These are phyloP conservation scores for Aphodius granarius DNA, from an alignment of 2,888 invertebrate species.

Conservation along the genomic window DNA sequence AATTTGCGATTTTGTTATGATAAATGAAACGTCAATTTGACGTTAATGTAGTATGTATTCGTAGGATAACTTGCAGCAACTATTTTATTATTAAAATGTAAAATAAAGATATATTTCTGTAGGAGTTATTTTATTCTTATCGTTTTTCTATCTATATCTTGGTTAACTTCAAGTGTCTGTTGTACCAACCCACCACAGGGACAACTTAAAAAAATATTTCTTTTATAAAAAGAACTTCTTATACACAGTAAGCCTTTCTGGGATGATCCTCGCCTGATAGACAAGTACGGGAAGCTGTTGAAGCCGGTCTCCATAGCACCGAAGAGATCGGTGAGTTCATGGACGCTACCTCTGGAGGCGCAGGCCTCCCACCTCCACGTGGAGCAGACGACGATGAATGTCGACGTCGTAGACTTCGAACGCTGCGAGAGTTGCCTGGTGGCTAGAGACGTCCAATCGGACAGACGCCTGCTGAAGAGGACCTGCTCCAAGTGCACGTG, in stretches of 20 bases:
- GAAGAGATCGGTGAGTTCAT: conserved; percentile 22
- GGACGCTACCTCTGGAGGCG: conserved; percentile 18
- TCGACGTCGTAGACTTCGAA: not conserved
- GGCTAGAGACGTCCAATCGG: not conserved
- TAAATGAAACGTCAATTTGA: no score
- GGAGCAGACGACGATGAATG: no score
- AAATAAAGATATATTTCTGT: no score
- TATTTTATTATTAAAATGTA: no score
- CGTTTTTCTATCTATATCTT: no score
- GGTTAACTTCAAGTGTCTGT: no score
- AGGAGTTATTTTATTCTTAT: no score
- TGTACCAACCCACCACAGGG: no score
- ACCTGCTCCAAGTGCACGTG: not conserved
- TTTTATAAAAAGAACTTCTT: not conserved
- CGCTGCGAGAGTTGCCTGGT: not conserved
- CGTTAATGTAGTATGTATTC: no score
- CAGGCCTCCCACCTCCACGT: not conserved
- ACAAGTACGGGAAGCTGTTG: conserved; percentile 22
- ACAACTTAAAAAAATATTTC: not conserved
- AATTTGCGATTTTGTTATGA: no score
- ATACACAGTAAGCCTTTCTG: conserved; percentile 23
- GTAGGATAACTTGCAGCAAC: no score
- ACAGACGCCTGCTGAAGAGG: not conserved
- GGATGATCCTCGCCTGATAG: conserved; percentile 25
- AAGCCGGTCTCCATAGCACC: conserved; percentile 19